Percentiles rank a stretch among this genome's conserved stretches.
phyloP scores from a whole-genome alignment of 2,888 invertebrate species.

The Drepanosiphum platanoidis region DNA sequence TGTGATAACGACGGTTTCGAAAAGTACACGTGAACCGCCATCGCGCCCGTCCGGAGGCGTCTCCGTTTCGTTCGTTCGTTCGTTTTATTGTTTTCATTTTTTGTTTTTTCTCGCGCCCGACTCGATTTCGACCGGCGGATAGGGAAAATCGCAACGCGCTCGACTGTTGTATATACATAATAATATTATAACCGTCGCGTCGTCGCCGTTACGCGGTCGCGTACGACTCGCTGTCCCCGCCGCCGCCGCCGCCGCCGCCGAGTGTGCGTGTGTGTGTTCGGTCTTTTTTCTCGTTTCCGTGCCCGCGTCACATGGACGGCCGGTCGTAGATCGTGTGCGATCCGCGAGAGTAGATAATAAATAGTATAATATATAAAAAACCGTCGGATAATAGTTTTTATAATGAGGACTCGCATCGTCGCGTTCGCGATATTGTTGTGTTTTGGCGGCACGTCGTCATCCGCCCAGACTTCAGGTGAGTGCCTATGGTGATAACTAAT shows the following conservation, averaged over 20 bases:
- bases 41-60: no score
- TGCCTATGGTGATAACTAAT: no score
- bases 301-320: background rate
- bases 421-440: conserved; percentile 26
- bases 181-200: background rate
- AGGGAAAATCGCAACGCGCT: background rate
- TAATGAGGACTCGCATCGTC: conserved; percentile 25
- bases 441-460: conserved; percentile 31
- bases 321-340: background rate
- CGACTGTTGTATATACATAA: background rate
- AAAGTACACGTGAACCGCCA: background rate
- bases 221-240: background rate
- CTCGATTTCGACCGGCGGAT: background rate
- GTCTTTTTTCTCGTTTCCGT: conserved; percentile 1
- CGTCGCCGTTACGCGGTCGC: background rate
- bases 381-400: background rate
- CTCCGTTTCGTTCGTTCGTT: background rate
- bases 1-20: background rate
- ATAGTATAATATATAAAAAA: no score
- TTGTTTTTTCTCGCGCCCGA: background rate
- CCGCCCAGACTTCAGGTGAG: conserved; percentile 19
- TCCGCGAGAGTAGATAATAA: background rate
- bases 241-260: background rate
- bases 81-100: background rate
- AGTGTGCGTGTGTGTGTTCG: background rate